Percentiles rank a stretch among this genome's conserved stretches.
phyloP scores from a whole-genome alignment of 92 coral and sea anemone genomes.

The Heliopora coerulea region DNA sequence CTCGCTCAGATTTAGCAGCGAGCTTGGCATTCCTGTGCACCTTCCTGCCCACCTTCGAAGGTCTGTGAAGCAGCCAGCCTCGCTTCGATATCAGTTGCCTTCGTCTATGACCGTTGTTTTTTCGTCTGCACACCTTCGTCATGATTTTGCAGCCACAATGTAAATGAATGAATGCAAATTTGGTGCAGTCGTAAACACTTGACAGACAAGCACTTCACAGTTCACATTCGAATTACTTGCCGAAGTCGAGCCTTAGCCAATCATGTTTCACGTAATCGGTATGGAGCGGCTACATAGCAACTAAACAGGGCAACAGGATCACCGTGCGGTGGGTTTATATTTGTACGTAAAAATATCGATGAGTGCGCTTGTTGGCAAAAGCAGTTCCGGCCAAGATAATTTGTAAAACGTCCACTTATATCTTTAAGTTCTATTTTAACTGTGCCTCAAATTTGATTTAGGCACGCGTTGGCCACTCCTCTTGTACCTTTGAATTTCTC shows the following conservation, averaged over 20 bases:
- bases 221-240: background rate
- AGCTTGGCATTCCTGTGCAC: background rate
- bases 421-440: no score
- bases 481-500: no score
- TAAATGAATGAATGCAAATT: background rate
- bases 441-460: no score
- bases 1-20: background rate
- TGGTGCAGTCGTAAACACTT: background rate
- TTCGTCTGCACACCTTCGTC: constrained; percentile 4
- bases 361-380: no score
- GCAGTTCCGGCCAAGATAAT: no score
- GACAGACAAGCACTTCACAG: background rate
- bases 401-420: no score
- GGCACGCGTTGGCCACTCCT: no score
- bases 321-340: no score
- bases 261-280: no score
- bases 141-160: background rate
- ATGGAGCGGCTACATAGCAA: no score
- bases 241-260: background rate
- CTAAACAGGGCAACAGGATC: no score
- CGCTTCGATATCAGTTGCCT: constrained; percentile 15
- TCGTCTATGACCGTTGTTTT: constrained; percentile 13
- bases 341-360: no score
- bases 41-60: background rate
- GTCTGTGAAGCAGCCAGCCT: constrained; percentile 17